Conservation (phyloP, 2,888 invertebrate species). For the Hypercompe scribonia region DNA sequence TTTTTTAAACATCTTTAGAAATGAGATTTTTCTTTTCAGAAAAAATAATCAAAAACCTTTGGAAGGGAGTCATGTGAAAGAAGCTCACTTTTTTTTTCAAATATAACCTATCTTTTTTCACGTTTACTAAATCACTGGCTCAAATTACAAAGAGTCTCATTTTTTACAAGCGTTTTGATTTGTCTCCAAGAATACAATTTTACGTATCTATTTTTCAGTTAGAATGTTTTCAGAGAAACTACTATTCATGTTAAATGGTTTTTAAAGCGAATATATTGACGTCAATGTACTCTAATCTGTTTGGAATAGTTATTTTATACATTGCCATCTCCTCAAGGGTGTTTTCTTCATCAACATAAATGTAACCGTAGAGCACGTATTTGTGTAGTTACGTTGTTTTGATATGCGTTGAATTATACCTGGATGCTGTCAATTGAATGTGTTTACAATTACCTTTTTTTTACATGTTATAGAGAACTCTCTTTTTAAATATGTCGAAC, state of each 20-base stretch:
- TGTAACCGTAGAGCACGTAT: background rate
- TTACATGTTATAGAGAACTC: no score
- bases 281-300: background rate
- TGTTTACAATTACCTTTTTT: no score
- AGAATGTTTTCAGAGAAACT: slow-evolving; percentile 1
- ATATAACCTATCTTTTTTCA: background rate
- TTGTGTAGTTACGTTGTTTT: background rate
- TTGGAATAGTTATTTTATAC: background rate
- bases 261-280: background rate
- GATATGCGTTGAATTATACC: no score
- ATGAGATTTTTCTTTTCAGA: background rate
- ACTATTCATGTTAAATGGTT: background rate
- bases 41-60: background rate
- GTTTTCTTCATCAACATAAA: background rate
- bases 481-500: no score
- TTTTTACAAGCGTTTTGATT: background rate
- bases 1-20: background rate
- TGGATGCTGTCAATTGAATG: no score
- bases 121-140: background rate
- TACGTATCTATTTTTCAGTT: background rate
- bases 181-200: background rate
- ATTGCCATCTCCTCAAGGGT: background rate
- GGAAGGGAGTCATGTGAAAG: background rate
- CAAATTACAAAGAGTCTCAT: background rate
- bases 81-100: background rate